Percentiles rank a stretch among this genome's conserved stretches.
Conservation (phyloP, 1,140 invertebrate species). For the Grapholita molesta region DNA sequence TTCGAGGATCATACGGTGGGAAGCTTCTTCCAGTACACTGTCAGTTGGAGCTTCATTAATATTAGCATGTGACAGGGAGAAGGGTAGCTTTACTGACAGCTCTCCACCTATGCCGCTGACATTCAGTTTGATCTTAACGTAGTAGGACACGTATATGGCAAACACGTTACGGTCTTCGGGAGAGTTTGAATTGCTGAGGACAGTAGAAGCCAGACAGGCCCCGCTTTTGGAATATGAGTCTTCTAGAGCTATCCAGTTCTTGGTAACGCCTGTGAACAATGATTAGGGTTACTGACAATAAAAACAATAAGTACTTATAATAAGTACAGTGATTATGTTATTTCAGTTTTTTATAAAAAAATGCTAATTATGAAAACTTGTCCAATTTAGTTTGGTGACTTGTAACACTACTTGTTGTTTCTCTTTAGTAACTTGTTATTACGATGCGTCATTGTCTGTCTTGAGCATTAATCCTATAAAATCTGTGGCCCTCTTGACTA, state of each 20-base stretch:
- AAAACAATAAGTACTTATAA: neutral
- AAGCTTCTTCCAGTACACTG: conserved; percentile 66
- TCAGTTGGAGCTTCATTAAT: conserved; percentile 73
- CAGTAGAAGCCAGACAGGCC: conserved; percentile 84
- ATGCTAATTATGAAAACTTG: too few relatives aligned
- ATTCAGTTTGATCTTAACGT: conserved; percentile 90
- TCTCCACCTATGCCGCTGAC: conserved; percentile 89
- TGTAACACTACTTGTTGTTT: too few relatives aligned
- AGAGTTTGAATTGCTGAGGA: conserved; percentile 79
- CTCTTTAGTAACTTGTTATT: too few relatives aligned
- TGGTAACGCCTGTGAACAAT: conserved; percentile 80
- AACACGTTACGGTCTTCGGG: conserved; percentile 89
- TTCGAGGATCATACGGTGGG: conserved; percentile 70
- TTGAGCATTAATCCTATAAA: too few relatives aligned
- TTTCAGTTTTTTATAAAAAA: too few relatives aligned
- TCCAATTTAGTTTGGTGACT: too few relatives aligned
- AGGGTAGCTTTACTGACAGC: conserved; percentile 88
- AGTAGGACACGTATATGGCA: conserved; percentile 93
- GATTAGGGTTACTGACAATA: neutral
- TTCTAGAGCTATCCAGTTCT: conserved; percentile 90
- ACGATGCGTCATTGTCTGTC: too few relatives aligned
- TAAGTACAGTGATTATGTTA: too few relatives aligned
- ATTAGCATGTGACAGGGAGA: conserved; percentile 81
- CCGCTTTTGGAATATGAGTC: conserved; percentile 86
- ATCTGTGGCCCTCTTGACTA: too few relatives aligned